Percentiles rank a stretch among this genome's conserved stretches.
These are phyloP conservation scores for Heterodera filipjevi DNA, from an alignment of 2,888 invertebrate species.

Conservation along the genomic window DNA sequence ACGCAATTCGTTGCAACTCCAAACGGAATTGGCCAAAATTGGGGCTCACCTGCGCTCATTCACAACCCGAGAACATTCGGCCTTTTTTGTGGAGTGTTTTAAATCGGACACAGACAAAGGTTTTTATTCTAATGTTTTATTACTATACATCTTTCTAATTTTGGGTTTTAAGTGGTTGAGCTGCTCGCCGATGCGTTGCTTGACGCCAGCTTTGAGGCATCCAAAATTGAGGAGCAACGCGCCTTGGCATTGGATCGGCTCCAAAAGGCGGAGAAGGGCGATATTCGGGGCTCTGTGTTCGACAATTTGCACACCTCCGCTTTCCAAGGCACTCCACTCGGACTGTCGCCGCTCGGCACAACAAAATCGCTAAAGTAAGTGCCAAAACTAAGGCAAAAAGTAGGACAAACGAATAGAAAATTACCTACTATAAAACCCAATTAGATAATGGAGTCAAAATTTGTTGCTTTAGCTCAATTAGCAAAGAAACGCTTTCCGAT, in stretches of 20 bases:
- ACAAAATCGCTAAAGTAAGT: slow-evolving; percentile 85
- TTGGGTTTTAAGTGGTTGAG: slow-evolving; percentile 76
- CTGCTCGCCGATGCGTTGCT: slow-evolving; percentile 95
- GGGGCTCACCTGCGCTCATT: slow-evolving; percentile 60
- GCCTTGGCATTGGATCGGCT: slow-evolving; percentile 91
- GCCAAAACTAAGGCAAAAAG: slow-evolving; percentile 52
- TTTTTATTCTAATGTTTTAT: slow-evolving; percentile 26
- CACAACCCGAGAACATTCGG: slow-evolving; percentile 60
- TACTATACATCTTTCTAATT: not conserved
- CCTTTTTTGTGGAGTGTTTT: slow-evolving; percentile 58
- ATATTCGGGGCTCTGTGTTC: slow-evolving; percentile 69
- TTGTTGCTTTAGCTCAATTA: slow-evolving; percentile 65
- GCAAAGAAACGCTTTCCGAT: slow-evolving; percentile 78
- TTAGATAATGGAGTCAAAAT: not conserved
- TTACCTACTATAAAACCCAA: not conserved
- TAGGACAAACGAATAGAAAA: not conserved
- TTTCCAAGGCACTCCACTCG: slow-evolving; percentile 88
- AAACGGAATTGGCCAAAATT: slow-evolving; percentile 56
- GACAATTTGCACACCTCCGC: slow-evolving; percentile 95
- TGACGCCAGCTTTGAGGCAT: slow-evolving; percentile 81
- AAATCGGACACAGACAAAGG: slow-evolving; percentile 58
- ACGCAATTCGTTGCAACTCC: slow-evolving; percentile 53
- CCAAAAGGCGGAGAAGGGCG: slow-evolving; percentile 95
- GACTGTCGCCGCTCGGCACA: slow-evolving; percentile 93
- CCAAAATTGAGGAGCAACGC: slow-evolving; percentile 88